Base-by-base conservation (phyloP, 1,140 invertebrate species). In the Euschistus heros region DNA sequence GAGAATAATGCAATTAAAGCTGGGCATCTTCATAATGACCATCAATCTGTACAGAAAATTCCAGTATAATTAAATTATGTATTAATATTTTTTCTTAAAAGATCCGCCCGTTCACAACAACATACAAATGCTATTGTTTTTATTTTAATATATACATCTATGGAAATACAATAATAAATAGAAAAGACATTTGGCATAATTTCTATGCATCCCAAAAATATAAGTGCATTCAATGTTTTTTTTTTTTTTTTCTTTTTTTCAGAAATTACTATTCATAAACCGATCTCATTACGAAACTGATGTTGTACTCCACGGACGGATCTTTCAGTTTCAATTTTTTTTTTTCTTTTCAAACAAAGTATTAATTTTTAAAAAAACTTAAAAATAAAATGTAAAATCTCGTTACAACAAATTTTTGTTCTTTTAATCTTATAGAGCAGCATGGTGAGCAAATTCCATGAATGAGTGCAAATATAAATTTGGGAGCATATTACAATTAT, bases 1-100 rank as follows among this genome's bases (percentile, higher is more conserved):
- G 13, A 37, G 33, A 37, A 37, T 37, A 37, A 57, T 57, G 18
- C 54, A 57, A 22, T 66, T 47, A 66, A 7, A 66, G 57, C 60
- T 66, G 65, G 5, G 65, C 65, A 54, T 66, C 65, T 62, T 66
- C 65, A 42, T 62, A 66, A 46, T 66, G 52, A 17, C 42, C 59
- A 30, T 66, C 65, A 59, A 62, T 62, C 57, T 62, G 65, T 18
- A 52, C 10, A 33, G 26, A 60, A 66, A 60, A 22, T 24, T 17
- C 17, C 30, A 24, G 10, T 27, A 27, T 59, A 26, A 59, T 27
- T 59, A 24, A 17, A 27, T 27, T 27, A 59, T 24, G 6, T n/a
- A 27, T 59, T 22, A 8, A 22, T 26, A 5, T 26, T 54, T 26
- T 22, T 54, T 54, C n/a, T 8, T 18, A 42, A 61, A 61, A 61